Percentiles rank a stretch among this genome's conserved stretches.
Conservation (phyloP, 2,113 vertebrate species). For the Chrysochloris asiatica region DNA sequence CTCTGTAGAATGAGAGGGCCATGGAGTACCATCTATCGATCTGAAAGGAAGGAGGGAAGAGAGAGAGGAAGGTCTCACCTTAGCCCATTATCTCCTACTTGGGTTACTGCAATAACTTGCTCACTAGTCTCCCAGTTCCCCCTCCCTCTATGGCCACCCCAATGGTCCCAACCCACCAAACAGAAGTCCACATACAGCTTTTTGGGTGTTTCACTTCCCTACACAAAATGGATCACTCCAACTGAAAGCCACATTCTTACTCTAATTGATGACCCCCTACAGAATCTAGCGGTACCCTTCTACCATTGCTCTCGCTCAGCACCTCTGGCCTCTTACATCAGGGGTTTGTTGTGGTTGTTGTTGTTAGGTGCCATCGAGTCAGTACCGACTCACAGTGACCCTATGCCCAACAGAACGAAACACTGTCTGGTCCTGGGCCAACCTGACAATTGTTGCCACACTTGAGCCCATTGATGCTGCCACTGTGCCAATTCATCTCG, state of each 20-base stretch:
- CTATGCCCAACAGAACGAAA: too few relatives aligned
- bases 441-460: too few relatives aligned
- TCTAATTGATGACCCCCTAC: rapidly evolving
- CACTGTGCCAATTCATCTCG: too few relatives aligned
- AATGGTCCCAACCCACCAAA: neutral
- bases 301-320: too few relatives aligned
- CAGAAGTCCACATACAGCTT: neutral
- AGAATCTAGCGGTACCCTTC: neutral
- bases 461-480: too few relatives aligned
- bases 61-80: neutral
- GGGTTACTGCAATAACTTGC: too few relatives aligned
- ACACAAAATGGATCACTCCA: neutral
- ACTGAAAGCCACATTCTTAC: neutral
- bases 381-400: too few relatives aligned
- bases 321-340: too few relatives aligned
- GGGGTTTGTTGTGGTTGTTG: too few relatives aligned
- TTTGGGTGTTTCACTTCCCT: neutral
- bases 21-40: neutral
- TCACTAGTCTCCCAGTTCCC: too few relatives aligned
- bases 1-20: neutral
- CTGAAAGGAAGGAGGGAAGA: neutral
- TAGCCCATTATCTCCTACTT: neutral
- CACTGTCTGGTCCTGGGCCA: too few relatives aligned
- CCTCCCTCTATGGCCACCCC: rapidly evolving
- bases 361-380: too few relatives aligned